Evolutionary conservation across 2,113 vertebrate genomes (phyloP), one percentile per base, ranked within the genome.

Genomic region (Psilopsiagon aymara): DNA sequence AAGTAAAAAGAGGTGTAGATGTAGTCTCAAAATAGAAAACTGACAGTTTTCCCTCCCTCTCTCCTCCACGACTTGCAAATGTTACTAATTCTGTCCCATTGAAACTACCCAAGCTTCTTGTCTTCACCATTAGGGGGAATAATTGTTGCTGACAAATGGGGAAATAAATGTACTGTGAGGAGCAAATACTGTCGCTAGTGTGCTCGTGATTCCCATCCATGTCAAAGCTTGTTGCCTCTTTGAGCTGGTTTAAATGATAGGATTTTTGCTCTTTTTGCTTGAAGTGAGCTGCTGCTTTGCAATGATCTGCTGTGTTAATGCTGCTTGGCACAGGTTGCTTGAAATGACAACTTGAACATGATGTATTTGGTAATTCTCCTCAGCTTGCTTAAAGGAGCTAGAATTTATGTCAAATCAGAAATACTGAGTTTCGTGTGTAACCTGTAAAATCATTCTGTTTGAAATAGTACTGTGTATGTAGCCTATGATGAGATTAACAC

Each of bases 111-210:
- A 46, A 91, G 47, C 81, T 95, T 79, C 91, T 92, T 84, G 89
- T 95, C 94, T 95, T 91, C 74, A 89, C 89, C 74, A 89, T 95
- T 96, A 97, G 96, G 83, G 74, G 84, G 89, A 95, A 94, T 96
- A 95, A 95, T 95, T 94, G 83, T 95, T 95, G 80, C 96, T 96
- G 95, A 96, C 81, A 96, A 94, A 93, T 59, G 95, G 70, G 60
- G 80, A 92, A 94, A 92, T 94, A 92, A 94, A 86, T 79, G 86
- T 92, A 11, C 83, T 78, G 2, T 60, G 86, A 95, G 93, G 91
- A 94, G 86, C 86, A 95, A 97, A 91, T 81, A 64, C 60, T 92
- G 86, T 92, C 23, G 1, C 81, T 91, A 14, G 69, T 68, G 7
- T 53, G 92, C 92, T 94, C 1, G 12, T 94, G 88, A 75, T 92